Conservation (phyloP, 2,113 vertebrate genomes). For the Oncorhynchus nerka region DNA sequence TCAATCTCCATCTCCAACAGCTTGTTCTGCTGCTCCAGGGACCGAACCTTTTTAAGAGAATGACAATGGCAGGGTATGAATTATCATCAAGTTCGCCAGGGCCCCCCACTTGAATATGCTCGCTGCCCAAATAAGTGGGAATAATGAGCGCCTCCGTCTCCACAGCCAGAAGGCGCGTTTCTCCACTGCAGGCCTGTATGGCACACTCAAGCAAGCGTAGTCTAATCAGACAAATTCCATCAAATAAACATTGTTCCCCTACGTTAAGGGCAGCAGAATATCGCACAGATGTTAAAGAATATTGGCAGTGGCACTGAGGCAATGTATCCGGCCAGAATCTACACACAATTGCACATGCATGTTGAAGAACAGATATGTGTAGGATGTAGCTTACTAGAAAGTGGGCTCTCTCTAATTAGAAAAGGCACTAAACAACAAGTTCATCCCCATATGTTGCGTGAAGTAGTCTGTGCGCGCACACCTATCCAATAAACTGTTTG, state of each 20-base stretch:
- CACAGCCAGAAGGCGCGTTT: constrained; percentile 21
- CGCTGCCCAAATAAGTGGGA: constrained; percentile 20
- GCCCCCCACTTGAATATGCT: background rate
- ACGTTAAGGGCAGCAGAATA: background rate
- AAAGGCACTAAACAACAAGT: background rate
- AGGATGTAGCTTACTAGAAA: background rate
- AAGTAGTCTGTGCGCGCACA: background rate
- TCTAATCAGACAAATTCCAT: constrained; percentile 32
- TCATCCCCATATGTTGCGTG: background rate
- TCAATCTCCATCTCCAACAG: constrained; percentile 64
- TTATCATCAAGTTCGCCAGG: background rate
- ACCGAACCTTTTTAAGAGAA: constrained; percentile 62
- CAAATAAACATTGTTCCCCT: constrained; percentile 11
- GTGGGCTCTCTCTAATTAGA: no score
- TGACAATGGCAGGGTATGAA: constrained; percentile 15
- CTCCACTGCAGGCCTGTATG: constrained; percentile 15
- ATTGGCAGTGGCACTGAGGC: no score
- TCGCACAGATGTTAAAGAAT: background rate
- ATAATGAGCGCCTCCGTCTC: constrained; percentile 27
- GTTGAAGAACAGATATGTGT: background rate
- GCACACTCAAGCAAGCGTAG: constrained; percentile 20
- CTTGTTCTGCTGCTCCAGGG: constrained; percentile 67
- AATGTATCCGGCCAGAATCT: background rate
- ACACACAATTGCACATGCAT: background rate
- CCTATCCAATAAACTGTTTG: background rate